Conservation (phyloP, 2,888 invertebrate genomes). For the Caenorhabditis sp. region DNA sequence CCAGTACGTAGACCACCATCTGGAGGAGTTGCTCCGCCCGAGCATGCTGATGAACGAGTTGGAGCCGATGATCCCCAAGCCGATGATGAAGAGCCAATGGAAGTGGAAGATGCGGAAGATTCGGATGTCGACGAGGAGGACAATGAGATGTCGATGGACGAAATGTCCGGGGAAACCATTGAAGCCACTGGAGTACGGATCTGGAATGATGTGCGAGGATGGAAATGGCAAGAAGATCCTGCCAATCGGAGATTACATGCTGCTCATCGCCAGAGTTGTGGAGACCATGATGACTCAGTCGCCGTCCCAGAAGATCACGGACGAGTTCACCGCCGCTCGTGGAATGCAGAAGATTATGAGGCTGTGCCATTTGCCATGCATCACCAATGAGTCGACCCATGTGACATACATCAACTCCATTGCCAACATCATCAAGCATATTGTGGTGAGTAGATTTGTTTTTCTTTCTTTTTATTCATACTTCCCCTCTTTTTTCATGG, state of each 20-base stretch:
- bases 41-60: too few relatives aligned
- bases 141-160: conserved; percentile 71
- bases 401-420: conserved; percentile 62
- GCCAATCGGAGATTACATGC: conserved; percentile 77
- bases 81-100: too few relatives aligned
- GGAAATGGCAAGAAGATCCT: conserved; percentile 64
- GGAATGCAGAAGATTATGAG: conserved; percentile 66
- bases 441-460: too few relatives aligned
- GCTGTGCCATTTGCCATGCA: conserved; percentile 56
- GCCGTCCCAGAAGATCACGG: conserved; percentile 64
- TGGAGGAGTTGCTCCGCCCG: too few relatives aligned
- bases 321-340: conserved; percentile 62
- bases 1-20: too few relatives aligned
- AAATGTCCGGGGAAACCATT: conserved; percentile 58
- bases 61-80: too few relatives aligned
- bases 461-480: too few relatives aligned
- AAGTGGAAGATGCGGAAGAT: conserved; percentile 51
- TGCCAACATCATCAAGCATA: conserved; percentile 71
- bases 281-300: conserved; percentile 71
- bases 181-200: conserved; percentile 31
- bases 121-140: conserved; percentile 70
- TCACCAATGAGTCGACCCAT: conserved; percentile 47
- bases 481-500: too few relatives aligned
- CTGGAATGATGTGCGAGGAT: conserved; percentile 71
- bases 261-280: conserved; percentile 73